phyloP scores from a whole-genome alignment of 2,113 vertebrate genomes.

The Nymphicus hollandicus region DNA sequence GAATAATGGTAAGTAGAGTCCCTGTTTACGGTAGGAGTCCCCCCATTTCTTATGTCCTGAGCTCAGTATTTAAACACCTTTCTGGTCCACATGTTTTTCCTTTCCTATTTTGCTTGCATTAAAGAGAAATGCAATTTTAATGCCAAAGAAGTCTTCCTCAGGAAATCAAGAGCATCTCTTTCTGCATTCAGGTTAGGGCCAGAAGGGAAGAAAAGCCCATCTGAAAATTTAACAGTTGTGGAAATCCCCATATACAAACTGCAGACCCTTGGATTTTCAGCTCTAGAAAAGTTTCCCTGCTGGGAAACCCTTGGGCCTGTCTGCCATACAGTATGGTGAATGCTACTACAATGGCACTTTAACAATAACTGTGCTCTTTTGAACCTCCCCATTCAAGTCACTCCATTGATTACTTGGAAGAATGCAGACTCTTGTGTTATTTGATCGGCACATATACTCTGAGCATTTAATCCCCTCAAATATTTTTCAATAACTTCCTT shows the following conservation, averaged over 20 bases:
- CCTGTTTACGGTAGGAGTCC: not conserved
- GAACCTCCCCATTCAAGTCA: constrained; percentile 32
- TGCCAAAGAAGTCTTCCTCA: not conserved
- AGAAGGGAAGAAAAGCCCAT: not conserved
- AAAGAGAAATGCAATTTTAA: not conserved
- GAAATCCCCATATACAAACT: not conserved
- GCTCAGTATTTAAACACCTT: not conserved
- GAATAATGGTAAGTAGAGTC: not conserved
- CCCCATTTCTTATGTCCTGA: not conserved
- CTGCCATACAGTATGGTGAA: constrained; percentile 24
- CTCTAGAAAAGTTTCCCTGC: not conserved
- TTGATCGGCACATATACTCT: constrained; percentile 60
- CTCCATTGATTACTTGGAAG: constrained; percentile 60
- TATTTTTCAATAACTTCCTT: constrained; percentile 88
- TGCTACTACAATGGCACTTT: constrained; percentile 10
- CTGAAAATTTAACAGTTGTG: not conserved
- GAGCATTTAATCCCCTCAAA: constrained; percentile 84
- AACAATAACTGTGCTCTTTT: constrained; percentile 48
- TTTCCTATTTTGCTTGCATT: not conserved
- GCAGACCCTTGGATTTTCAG: not conserved
- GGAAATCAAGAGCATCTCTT: not conserved
- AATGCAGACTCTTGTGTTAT: constrained; percentile 68
- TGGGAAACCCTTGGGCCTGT: constrained; percentile 3
- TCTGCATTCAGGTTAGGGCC: accelerated
- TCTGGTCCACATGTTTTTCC: not conserved